Conservation (phyloP, 2,113 vertebrate species). For the Triplophysa rosa region DNA sequence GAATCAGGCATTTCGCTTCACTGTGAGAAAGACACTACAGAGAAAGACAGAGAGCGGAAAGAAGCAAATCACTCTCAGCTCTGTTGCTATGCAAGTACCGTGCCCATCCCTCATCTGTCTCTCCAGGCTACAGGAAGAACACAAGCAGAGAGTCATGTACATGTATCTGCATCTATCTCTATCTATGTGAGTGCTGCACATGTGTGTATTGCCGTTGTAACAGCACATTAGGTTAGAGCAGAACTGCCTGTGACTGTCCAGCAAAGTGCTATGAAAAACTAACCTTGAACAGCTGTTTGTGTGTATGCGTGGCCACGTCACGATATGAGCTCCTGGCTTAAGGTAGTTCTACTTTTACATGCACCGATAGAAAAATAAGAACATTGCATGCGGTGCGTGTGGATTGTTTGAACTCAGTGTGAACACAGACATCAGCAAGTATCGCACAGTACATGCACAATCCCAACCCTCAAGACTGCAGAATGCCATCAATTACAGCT, state of each 20-base stretch:
- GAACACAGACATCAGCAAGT: background rate
- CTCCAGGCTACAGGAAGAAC: slow-evolving; percentile 23
- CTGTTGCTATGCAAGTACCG: slow-evolving; percentile 56
- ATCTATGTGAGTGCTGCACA: background rate
- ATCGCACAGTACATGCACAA: background rate
- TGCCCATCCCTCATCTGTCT: slow-evolving; percentile 15
- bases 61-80: background rate
- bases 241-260: too few species aligned
- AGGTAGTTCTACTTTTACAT: background rate
- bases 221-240: background rate
- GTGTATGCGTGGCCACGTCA: background rate
- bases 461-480: too few species aligned
- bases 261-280: background rate
- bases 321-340: background rate
- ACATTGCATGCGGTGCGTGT: background rate
- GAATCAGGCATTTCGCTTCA: background rate
- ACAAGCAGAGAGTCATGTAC: background rate
- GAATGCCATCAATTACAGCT: slow-evolving; percentile 18
- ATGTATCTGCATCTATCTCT: background rate
- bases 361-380: background rate
- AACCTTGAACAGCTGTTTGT: background rate
- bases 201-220: background rate
- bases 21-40: background rate
- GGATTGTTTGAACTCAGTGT: background rate
- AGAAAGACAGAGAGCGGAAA: background rate